Evolutionary conservation across 1,140 invertebrate species (phyloP).

Genomic region (Rhyacophila brunnea): DNA sequence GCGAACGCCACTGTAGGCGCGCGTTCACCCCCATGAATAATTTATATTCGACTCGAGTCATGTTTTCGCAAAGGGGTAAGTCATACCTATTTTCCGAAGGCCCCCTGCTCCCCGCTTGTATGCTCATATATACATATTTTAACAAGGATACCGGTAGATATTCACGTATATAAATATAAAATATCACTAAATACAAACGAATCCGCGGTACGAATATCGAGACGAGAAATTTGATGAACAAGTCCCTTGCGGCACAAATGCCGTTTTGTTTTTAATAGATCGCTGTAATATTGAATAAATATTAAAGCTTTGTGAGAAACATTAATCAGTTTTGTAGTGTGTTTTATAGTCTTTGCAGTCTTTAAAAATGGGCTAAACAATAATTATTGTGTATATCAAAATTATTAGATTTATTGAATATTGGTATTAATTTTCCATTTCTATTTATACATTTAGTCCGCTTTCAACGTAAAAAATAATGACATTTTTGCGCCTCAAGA

Average conservation of each 20-base stretch:
- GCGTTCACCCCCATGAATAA: conserved; percentile 29
- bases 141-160: conserved; percentile 11
- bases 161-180: conserved; percentile 21
- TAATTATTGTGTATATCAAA: too few relatives aligned
- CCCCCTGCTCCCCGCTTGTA: background rate
- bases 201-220: conserved; percentile 13
- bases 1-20: conserved; percentile 11
- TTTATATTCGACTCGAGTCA: conserved; percentile 29
- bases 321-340: too few relatives aligned
- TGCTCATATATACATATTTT: conserved; percentile 5
- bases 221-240: conserved; percentile 13
- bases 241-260: background rate
- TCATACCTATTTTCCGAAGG: conserved; percentile 24
- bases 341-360: too few relatives aligned
- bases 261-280: too few relatives aligned
- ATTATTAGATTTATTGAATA: too few relatives aligned
- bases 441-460: too few relatives aligned
- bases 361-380: too few relatives aligned
- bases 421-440: too few relatives aligned
- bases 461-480: too few relatives aligned
- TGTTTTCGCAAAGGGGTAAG: conserved; percentile 33
- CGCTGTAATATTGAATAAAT: too few relatives aligned
- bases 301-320: too few relatives aligned
- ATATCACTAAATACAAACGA: conserved; percentile 25
- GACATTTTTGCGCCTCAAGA: too few relatives aligned